A percentile compares a stretch with the other conserved stretches of the same genome.
phyloP scores from a whole-genome alignment of 1,140 invertebrate species.

The Penaeus vannamei region DNA sequence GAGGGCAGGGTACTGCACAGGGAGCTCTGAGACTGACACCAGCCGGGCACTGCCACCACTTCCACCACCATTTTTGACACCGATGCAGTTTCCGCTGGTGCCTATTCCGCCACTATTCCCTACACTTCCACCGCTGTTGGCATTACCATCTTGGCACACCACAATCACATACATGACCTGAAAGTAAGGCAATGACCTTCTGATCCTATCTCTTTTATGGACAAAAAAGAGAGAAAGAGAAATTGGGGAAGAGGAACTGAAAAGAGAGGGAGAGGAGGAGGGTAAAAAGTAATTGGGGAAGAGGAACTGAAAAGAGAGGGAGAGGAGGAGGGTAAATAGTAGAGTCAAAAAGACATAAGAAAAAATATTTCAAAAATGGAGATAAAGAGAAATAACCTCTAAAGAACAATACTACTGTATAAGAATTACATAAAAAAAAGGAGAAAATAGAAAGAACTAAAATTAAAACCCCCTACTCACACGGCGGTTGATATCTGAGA shows the following conservation, averaged over 20 bases:
- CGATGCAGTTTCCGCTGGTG: not conserved
- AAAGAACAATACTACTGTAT: too few species aligned
- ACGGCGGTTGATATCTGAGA: slow-evolving; percentile 85
- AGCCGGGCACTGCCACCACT: not conserved
- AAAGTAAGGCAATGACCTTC: not conserved
- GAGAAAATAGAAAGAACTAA: not conserved
- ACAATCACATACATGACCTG: slow-evolving; percentile 60
- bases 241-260: too few species aligned
- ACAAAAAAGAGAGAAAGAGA: not conserved
- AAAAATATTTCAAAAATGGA: too few species aligned
- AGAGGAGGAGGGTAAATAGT: too few species aligned
- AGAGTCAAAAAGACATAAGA: too few species aligned
- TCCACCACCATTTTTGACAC: slow-evolving; percentile 6
- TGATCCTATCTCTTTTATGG: not conserved
- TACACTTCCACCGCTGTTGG: slow-evolving; percentile 12
- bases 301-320: too few species aligned
- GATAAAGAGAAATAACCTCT: too few species aligned
- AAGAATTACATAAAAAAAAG: too few species aligned
- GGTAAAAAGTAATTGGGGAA: too few species aligned
- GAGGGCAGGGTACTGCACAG: too few species aligned
- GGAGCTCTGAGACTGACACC: too few species aligned
- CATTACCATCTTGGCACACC: slow-evolving; percentile 44
- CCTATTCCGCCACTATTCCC: not conserved
- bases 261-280: too few species aligned
- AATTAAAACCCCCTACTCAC: slow-evolving; percentile 19